Conservation (phyloP, 2,888 invertebrate genomes). For the Chydorus sphaericus region DNA sequence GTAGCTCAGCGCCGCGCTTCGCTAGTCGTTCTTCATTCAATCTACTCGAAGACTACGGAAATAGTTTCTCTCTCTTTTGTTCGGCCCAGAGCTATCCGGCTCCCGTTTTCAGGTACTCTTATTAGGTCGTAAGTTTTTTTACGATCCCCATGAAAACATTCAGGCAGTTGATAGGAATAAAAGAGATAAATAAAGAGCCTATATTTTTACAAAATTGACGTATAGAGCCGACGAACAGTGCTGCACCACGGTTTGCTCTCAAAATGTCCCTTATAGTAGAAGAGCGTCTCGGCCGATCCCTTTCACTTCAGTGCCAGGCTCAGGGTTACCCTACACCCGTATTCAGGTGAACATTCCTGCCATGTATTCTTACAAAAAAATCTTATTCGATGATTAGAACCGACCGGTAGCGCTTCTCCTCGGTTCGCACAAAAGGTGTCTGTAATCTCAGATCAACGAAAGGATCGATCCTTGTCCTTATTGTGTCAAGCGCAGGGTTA, state of each 20-base stretch:
- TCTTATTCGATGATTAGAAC: no score
- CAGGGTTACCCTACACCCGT: constrained; percentile 46
- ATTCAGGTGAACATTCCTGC: constrained; percentile 38
- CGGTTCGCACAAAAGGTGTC: no score
- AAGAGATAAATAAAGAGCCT: no score
- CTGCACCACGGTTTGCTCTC: constrained; percentile 14
- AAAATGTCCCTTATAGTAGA: constrained; percentile 20
- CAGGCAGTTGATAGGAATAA: neutral
- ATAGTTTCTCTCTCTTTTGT: constrained; percentile 37
- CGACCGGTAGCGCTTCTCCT: no score
- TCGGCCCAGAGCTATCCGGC: constrained; percentile 57
- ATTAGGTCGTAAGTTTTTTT: no score
- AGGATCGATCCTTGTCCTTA: no score
- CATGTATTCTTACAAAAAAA: no score
- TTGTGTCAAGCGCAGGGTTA: constrained; percentile 20
- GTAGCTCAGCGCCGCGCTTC: constrained; percentile 50
- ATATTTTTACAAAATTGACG: no score
- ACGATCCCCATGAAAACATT: neutral
- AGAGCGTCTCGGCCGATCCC: constrained; percentile 19
- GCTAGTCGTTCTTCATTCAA: constrained; percentile 21
- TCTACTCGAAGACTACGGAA: neutral
- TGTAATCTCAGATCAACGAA: no score
- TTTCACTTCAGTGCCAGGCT: constrained; percentile 49
- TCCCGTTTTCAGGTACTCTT: constrained; percentile 51
- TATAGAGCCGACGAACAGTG: constrained; percentile 15